Conservation (phyloP, 2,113 vertebrate species). For the Hemiprocne comata region DNA sequence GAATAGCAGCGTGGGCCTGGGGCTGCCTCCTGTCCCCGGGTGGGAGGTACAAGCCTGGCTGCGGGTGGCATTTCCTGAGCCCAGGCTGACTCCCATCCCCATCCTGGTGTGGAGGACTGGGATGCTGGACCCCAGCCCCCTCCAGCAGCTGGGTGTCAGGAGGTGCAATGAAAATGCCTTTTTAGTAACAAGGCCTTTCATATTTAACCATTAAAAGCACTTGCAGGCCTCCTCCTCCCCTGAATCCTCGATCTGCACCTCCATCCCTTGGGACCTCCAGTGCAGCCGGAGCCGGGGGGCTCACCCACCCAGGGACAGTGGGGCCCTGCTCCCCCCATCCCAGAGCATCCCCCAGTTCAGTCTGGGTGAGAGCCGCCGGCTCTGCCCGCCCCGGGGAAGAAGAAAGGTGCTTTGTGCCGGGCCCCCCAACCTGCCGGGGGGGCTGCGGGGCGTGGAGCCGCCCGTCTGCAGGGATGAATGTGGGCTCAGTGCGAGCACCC, state of each 20-base stretch:
- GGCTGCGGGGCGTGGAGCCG: slow-evolving; percentile 58
- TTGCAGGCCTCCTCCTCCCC: neutral
- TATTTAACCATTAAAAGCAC: neutral
- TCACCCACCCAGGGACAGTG: neutral
- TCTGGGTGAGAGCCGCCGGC: slow-evolving; percentile 58
- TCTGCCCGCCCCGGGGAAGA: slow-evolving; percentile 13
- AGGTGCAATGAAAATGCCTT: slow-evolving; percentile 50
- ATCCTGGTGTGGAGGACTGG: accelerated
- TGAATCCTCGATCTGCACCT: neutral
- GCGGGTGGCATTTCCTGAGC: neutral
- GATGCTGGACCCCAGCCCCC: neutral
- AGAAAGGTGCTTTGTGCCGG: slow-evolving; percentile 98
- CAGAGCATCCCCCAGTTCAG: slow-evolving; percentile 57
- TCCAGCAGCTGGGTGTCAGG: neutral
- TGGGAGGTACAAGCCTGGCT: neutral
- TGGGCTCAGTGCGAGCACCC: slow-evolving; percentile 86
- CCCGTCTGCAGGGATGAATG: slow-evolving; percentile 88
- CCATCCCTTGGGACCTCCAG: neutral
- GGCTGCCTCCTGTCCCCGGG: neutral
- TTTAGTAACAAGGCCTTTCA: slow-evolving; percentile 4
- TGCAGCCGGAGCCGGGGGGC: neutral
- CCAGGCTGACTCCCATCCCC: accelerated
- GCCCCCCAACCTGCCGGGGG: slow-evolving; percentile 43
- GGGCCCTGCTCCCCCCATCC: neutral
- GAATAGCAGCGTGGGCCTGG: neutral